A percentile compares a stretch with the other conserved stretches of the same genome.
Evolutionary conservation across 2,888 invertebrate genomes (phyloP).

Genomic region (Dione juno): DNA sequence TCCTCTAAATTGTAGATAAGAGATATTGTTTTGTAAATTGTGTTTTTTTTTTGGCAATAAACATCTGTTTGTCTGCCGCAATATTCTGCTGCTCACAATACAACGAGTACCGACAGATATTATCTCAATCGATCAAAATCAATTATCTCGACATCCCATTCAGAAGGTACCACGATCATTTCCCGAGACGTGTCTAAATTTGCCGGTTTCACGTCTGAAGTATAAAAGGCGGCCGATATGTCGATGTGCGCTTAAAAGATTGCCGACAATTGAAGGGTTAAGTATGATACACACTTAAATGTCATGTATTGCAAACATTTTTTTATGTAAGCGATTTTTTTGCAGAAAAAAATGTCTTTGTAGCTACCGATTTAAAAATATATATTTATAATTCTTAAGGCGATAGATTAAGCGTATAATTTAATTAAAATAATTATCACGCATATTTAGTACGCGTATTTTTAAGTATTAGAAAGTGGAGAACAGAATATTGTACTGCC

Average conservation of each 20-base stretch:
- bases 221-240: conserved; percentile 23
- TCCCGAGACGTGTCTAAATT: conserved; percentile 12
- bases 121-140: conserved; percentile 42
- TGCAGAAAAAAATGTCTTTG: not conserved
- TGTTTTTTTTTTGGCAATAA: not conserved
- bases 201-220: conserved; percentile 12
- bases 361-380: conserved; percentile 6
- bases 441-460: no score
- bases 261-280: conserved; percentile 37
- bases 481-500: no score
- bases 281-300: conserved; percentile 29
- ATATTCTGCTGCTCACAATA: conserved; percentile 21
- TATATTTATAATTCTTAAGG: not conserved
- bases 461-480: no score
- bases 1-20: not conserved
- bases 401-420: not conserved
- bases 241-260: conserved; percentile 26
- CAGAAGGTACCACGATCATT: not conserved
- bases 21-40: not conserved
- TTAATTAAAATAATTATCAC: not conserved
- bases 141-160: conserved; percentile 30
- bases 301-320: conserved; percentile 41
- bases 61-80: conserved; percentile 10
- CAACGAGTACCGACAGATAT: conserved; percentile 15
- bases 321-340: conserved; percentile 6